Evolutionary conservation across 2,797 vertebrate genomes (phyloP), one percentile per base, ranked within the genome.

Genomic region (Melanotaenia nigrans): DNA sequence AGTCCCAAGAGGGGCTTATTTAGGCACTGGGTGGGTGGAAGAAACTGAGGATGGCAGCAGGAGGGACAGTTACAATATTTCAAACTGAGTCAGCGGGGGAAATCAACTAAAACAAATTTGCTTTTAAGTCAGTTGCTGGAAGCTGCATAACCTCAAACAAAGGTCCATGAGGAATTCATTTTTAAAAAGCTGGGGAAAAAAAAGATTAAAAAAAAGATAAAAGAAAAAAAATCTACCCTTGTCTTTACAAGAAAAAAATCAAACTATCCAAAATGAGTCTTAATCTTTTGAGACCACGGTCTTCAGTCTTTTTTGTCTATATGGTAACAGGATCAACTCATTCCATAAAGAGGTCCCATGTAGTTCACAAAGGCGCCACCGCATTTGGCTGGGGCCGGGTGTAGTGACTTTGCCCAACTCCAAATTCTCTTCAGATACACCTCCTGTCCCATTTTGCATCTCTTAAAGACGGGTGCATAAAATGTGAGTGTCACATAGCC

Each of bases 11-110:
- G 77, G 77, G 77, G 82, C 69, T 83, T 90, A 83, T 89, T 86
- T 84, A 93, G 92, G 92, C 91, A 93, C 91, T 92, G 87, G 86
- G 83, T 91, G 86, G 87, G 89, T 88, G 82, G 85, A 89, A 90
- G 89, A 82, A 84, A 86, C 74, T 65, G 74, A 81, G 79, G 85
- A 86, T 86, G 79, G 83, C 38, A 56, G 75, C 82, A 79, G 74
- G 59, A 83, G 78, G 71, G 73, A 87, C 59, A 77, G 71, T 77
- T 85, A 73, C 75, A 83, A 82, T 76, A 63, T 73, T 75, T 87
- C 45, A 67, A 89, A 86, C 73, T 38, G 79, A 53, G 68, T 83
- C 77, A 77, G 64, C 61, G 55, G 61, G 71, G 45, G 33, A 65
- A 74, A 76, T 65, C 32, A 83, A 78, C 57, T 45, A 70, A 78